Percentiles rank a stretch among this genome's conserved stretches.
Evolutionary conservation across 2,113 vertebrate species (phyloP).

Genomic region (Henicopernis longicauda): DNA sequence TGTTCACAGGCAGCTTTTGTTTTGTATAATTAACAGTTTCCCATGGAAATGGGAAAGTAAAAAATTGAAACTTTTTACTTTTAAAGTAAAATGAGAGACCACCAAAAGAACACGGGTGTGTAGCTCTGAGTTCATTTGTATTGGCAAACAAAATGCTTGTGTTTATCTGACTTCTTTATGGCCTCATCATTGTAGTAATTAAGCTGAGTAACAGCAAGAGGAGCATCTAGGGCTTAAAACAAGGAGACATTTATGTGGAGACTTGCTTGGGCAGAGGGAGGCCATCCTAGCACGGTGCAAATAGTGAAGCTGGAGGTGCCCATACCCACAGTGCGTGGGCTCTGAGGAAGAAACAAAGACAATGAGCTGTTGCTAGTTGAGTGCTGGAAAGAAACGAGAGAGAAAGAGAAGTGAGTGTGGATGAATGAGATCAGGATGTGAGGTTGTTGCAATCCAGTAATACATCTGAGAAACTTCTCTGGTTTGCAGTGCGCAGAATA

Average conservation of each 20-base stretch:
- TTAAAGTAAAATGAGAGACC: neutral
- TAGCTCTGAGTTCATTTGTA: neutral
- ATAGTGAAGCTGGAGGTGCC: neutral
- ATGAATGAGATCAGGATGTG: neutral
- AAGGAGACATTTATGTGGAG: neutral
- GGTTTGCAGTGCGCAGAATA: neutral
- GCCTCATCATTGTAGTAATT: neutral
- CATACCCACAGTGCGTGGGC: neutral
- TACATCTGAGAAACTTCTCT: neutral
- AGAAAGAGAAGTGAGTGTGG: neutral
- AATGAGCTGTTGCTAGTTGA: neutral
- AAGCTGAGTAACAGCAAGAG: neutral
- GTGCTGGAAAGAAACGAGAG: neutral
- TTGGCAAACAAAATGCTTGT: neutral
- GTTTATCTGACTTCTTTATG: neutral
- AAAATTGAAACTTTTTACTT: neutral
- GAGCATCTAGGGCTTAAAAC: neutral
- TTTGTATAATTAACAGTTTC: neutral
- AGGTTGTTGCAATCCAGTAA: neutral
- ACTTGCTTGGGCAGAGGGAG: neutral
- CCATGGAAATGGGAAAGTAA: neutral
- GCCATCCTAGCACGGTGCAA: rapidly evolving
- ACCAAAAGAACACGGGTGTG: neutral
- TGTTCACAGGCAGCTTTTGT: neutral
- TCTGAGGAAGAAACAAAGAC: neutral